Conservation (phyloP, 2,888 invertebrate genomes). For the Macaria notata region DNA sequence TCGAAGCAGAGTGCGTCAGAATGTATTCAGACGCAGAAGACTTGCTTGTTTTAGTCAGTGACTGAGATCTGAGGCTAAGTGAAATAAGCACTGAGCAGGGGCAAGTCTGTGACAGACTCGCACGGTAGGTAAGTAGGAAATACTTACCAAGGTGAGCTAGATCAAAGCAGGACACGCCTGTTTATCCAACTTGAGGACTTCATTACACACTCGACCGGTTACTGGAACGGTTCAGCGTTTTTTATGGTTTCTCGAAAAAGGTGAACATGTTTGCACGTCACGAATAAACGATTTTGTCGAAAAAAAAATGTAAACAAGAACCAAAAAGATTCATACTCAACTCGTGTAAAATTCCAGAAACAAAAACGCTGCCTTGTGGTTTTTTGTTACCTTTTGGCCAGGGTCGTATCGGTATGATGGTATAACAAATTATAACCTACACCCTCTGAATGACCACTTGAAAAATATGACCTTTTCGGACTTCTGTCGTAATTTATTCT, state of each 20-base stretch:
- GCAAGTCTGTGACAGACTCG: constrained; percentile 15
- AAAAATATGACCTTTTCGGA: constrained; percentile 13
- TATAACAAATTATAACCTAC: neutral
- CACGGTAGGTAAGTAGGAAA: constrained; percentile 70
- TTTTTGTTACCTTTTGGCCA: neutral
- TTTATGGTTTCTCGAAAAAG: constrained; percentile 25
- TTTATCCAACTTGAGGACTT: constrained; percentile 38
- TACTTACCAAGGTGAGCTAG: constrained; percentile 73
- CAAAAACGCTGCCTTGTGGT: neutral
- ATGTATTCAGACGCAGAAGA: too few relatives aligned
- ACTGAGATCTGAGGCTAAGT: too few relatives aligned
- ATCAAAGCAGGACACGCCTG: constrained; percentile 54
- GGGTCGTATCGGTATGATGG: neutral
- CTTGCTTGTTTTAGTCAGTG: too few relatives aligned
- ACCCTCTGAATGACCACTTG: neutral
- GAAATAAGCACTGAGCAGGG: constrained; percentile 29
- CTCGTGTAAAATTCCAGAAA: neutral
- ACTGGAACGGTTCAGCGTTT: constrained; percentile 15
- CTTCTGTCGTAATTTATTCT: constrained; percentile 12
- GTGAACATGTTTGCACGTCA: constrained; percentile 20
- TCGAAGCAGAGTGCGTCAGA: too few relatives aligned
- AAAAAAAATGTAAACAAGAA: constrained; percentile 20
- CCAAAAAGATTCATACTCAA: constrained; percentile 8
- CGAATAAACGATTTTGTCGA: constrained; percentile 16
- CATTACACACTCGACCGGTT: constrained; percentile 25